These are phyloP conservation scores for Petaurus breviceps DNA, from an alignment of 2,113 vertebrate species.

Conservation along the genomic window DNA sequence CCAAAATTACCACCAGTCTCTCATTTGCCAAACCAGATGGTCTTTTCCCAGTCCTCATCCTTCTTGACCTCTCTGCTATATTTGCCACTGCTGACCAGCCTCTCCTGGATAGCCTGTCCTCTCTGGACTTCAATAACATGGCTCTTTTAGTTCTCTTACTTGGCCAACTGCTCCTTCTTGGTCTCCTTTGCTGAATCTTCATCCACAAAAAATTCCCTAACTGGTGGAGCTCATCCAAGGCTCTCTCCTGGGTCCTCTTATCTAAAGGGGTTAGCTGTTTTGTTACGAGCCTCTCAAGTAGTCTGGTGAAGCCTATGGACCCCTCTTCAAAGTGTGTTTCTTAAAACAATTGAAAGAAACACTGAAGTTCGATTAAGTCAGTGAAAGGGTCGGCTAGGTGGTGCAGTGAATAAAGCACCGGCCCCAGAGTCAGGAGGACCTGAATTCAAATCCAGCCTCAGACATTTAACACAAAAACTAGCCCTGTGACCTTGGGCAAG, in stretches of 20 bases:
- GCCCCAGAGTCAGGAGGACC: too few species aligned
- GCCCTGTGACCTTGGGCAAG: too few species aligned
- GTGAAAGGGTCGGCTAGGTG: background rate
- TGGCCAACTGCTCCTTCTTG: background rate
- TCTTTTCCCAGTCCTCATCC: background rate
- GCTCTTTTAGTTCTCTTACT: background rate
- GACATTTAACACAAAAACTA: too few species aligned
- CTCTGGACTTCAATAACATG: background rate
- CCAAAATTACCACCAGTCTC: background rate
- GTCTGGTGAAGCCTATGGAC: background rate
- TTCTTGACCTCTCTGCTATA: background rate
- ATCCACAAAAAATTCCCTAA: background rate
- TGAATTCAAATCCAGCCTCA: too few species aligned
- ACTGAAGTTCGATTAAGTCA: background rate
- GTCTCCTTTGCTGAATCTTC: background rate
- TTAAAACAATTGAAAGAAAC: background rate
- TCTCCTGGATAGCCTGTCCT: background rate
- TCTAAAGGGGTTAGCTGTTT: background rate
- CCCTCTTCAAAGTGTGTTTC: background rate
- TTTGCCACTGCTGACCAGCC: background rate
- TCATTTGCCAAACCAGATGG: background rate
- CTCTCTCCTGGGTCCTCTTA: background rate
- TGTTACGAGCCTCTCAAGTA: background rate
- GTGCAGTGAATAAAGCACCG: too few species aligned
- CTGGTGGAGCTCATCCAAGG: background rate